Evolutionary conservation across 1,140 invertebrate species (phyloP), one percentile per base, ranked within the genome.

Genomic region (Scaptomyza graminum): DNA sequence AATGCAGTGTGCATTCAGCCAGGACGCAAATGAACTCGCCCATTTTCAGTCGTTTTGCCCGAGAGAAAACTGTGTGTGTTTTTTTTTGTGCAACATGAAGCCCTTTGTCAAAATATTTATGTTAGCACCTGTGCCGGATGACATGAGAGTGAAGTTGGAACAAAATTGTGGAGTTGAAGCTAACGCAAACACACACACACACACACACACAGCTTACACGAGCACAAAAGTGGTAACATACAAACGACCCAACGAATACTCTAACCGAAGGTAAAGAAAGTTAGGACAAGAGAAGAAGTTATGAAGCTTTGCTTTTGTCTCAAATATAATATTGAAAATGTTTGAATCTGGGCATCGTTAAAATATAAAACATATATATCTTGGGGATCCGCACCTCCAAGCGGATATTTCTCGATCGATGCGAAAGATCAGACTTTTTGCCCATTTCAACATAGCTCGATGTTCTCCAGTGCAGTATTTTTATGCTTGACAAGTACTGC

Each of bases 91-190:
- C 54, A 63, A 74, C 56, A 56, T 63, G 70, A 49, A 66, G 61
- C 74, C 75, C 56, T 82, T 70, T 82, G 78, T 76, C 71, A 88
- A 79, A 88, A 85, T 87, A 79, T 87, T 87, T 88, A 79, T 88
- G 68, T 87, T 88, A 72, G 75, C 82, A 87, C 83, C 82, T 87
- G 83, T 56, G 54, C 52, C 13, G 66, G 50, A 12, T 54, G 70
- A 46, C 61, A 51, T 41, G 31, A 41, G 37, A 41, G 37, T 41
- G 12, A 41, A 41, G 37, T n/a, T 41, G 37, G 37, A n/a, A 41
- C 37, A 12, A 3, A 41, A 41, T 12, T 12, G 5, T n/a, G 12
- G 12, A 15, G 15, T 11, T 39, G 51, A 0, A 55, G 18, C 25
- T 31, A 25, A 25, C 37, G 7, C 25, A 74, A 8, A 34, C 7